Base-by-base conservation (phyloP, 1,140 invertebrate genomes). In the Drosophila ercepeae region DNA sequence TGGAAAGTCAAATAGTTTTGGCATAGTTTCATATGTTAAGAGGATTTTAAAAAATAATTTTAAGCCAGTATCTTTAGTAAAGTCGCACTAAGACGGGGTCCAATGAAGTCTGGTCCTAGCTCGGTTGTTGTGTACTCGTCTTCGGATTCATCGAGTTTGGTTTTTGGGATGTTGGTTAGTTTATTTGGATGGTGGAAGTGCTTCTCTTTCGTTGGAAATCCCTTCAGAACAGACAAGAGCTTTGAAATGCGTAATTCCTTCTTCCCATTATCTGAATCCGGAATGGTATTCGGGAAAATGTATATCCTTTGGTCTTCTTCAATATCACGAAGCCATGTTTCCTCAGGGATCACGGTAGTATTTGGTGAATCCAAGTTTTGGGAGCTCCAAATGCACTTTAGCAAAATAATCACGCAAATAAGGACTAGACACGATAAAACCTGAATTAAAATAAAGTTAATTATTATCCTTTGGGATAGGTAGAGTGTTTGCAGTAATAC, bases 51-150 rank as follows among this genome's bases (percentile, higher is more conserved):
- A n/a, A 16, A 16, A 16, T 4, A 44, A 4, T 34, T 11, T n/a
- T 45, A 34, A 21, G 52, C 34, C 1, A 72, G 57, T 19, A 72
- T 41, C 14, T 72, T 72, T 1, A 72, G 9, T 11, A 72, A 16
- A 23, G 23, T 49, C 1, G 57, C 67, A 53, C 69, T 72, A 25
- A 72, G 68, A 7, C 69, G 45, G 3, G 55, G 19, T 19, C 55
- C 69, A 49, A 72, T 60, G 0, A 13, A 23, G 3, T 34, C 46
- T 27, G 69, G 69, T 23, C 23, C 42, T 71, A 36, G 39, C 9
- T 61, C 49, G 19, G 50, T 14, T 4, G 63, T 65, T 11, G 63
- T 25, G 21, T 23, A 8, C 13, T 71, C 23, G 18, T 4, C 32
- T 21, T 48, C 27, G 1, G 42, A 6, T 1, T 63, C 21, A 9